Evolutionary conservation across 2,113 vertebrate genomes (phyloP).

Genomic region (Hystrix cristata): DNA sequence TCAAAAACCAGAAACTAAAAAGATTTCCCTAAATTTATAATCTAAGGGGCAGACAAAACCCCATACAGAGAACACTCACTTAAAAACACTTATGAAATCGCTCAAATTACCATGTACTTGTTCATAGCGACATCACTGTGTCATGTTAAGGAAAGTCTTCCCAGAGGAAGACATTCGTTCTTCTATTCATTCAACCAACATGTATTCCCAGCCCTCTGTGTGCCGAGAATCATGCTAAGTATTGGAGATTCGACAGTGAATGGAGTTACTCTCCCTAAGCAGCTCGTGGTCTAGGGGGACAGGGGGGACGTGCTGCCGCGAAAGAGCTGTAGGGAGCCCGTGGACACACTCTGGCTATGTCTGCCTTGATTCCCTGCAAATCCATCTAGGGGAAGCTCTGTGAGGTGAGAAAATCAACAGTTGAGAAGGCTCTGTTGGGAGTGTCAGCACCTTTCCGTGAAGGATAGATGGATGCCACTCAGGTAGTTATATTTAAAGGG

Average conservation of each 20-base stretch:
- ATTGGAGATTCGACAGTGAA: not conserved
- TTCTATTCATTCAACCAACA: not conserved
- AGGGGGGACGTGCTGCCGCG: not conserved
- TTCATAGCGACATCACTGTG: not conserved
- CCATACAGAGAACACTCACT: not conserved
- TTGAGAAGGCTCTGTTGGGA: not conserved
- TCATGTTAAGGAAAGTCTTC: slow-evolving; percentile 48
- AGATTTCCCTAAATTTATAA: not conserved
- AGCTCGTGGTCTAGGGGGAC: not conserved
- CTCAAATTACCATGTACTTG: not conserved
- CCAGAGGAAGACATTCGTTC: not conserved
- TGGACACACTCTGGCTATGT: not conserved
- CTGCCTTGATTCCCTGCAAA: not conserved
- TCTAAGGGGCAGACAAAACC: slow-evolving; percentile 14
- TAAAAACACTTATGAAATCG: slow-evolving; percentile 43
- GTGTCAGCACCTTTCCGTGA: not conserved
- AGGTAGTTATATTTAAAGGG: not conserved
- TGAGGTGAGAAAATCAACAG: not conserved
- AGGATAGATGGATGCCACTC: not conserved
- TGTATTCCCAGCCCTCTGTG: not conserved
- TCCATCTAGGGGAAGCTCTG: not conserved
- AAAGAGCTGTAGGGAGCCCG: not conserved
- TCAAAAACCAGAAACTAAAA: slow-evolving; percentile 32
- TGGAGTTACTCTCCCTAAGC: not conserved
- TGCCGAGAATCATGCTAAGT: not conserved